Conservation (phyloP, 2,113 vertebrate genomes). For the Psammodynastes pulverulentus region DNA sequence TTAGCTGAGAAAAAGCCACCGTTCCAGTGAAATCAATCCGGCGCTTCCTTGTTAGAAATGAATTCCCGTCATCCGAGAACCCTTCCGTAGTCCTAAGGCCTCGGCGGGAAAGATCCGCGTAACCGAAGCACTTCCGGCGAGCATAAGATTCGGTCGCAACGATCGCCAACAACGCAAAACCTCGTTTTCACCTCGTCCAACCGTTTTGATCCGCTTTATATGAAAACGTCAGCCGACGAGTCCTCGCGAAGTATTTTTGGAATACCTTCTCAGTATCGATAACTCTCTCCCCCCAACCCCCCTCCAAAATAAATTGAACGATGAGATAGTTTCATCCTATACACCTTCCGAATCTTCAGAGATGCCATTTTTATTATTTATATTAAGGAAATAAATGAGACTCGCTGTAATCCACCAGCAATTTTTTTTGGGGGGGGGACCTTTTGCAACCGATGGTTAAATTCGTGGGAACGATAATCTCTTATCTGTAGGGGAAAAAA, state of each 20-base stretch:
- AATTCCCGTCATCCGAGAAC: slow-evolving; percentile 19
- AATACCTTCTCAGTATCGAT: not conserved
- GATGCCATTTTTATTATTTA: not conserved
- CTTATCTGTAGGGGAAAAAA: not conserved
- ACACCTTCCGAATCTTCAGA: not conserved
- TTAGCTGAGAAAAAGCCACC: slow-evolving; percentile 19
- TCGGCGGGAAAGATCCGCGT: not conserved
- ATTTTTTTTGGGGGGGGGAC: too few relatives aligned
- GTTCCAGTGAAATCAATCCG: not conserved
- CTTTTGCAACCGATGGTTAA: not conserved
- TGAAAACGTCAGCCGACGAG: not conserved
- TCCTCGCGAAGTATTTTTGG: not conserved
- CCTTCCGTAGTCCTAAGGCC: slow-evolving; percentile 1
- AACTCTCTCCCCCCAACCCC: not conserved
- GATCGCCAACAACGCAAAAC: slow-evolving; percentile 11
- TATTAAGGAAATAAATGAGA: not conserved
- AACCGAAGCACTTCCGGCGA: slow-evolving; percentile 19
- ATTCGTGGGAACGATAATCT: not conserved
- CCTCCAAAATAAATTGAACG: not conserved
- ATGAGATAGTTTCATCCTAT: not conserved
- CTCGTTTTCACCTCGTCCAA: not conserved
- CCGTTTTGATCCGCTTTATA: not conserved
- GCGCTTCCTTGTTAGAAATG: not conserved
- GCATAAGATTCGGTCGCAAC: not conserved
- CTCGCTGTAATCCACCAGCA: not conserved